Evolutionary conservation across 2,113 vertebrate species (phyloP).

Genomic region (Tauraco erythrolophus): DNA sequence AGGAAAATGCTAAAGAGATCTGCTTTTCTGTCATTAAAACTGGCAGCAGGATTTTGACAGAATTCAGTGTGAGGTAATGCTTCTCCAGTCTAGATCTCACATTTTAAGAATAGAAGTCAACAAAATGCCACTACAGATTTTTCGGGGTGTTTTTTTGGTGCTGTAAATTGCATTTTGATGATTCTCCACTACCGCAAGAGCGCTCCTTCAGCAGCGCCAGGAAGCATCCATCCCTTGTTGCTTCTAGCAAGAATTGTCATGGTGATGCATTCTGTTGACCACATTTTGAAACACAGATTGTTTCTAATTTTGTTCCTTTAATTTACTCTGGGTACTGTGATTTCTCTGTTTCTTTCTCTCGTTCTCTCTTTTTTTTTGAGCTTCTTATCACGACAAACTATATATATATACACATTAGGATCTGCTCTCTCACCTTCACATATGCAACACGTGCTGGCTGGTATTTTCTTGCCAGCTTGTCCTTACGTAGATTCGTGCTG

Average conservation of each 20-base stretch:
- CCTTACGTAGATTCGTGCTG: background rate
- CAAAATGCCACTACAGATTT: constrained; percentile 21
- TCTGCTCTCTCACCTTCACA: background rate
- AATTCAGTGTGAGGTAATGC: background rate
- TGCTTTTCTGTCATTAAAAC: background rate
- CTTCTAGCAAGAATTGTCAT: constrained; percentile 66
- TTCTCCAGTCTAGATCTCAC: constrained; percentile 5
- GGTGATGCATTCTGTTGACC: constrained; percentile 61
- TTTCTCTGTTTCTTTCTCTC: background rate
- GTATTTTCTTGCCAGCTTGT: background rate
- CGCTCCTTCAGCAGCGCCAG: background rate
- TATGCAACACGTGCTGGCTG: background rate
- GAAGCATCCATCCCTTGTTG: constrained; percentile 46
- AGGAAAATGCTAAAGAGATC: background rate
- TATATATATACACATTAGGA: background rate
- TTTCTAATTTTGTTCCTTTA: constrained; percentile 44
- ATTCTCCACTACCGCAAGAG: background rate
- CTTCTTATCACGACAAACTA: background rate
- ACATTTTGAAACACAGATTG: constrained; percentile 51
- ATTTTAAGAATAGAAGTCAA: constrained; percentile 50
- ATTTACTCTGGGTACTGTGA: constrained; percentile 9
- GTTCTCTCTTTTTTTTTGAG: background rate
- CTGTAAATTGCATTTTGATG: constrained; percentile 3
- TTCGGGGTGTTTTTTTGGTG: background rate
- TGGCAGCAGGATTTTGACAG: background rate